These are phyloP conservation scores for Gastracanthus pulcherrimus DNA, from an alignment of 2,888 invertebrate genomes.

Conservation along the genomic window DNA sequence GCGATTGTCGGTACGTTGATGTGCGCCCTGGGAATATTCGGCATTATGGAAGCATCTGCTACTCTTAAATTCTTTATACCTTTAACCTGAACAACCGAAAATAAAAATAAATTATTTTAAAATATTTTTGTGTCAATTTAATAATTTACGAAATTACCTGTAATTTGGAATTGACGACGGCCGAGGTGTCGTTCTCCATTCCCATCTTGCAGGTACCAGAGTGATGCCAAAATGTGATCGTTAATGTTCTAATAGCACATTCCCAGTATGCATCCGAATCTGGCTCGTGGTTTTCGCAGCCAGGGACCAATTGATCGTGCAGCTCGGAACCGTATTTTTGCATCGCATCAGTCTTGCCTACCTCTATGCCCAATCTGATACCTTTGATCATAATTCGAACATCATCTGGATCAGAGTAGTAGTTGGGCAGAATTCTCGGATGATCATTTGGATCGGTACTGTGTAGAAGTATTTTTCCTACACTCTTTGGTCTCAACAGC, in stretches of 20 bases:
- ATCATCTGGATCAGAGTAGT: slow-evolving; percentile 83
- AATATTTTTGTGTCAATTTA: neutral
- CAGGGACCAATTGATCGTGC: slow-evolving; percentile 79
- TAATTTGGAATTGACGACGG: slow-evolving; percentile 83
- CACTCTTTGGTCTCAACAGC: slow-evolving; percentile 81
- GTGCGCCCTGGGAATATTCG: slow-evolving; percentile 81
- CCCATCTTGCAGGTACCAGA: slow-evolving; percentile 84
- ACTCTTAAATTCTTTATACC: slow-evolving; percentile 82
- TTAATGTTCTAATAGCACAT: slow-evolving; percentile 83
- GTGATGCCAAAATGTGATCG: slow-evolving; percentile 85
- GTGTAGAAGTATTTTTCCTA: slow-evolving; percentile 83
- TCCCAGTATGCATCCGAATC: slow-evolving; percentile 85
- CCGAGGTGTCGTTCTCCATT: slow-evolving; percentile 79
- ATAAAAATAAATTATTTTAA: too few relatives aligned
- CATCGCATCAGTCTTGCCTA: slow-evolving; percentile 82
- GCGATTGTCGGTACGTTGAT: slow-evolving; percentile 83
- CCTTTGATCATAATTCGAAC: slow-evolving; percentile 82
- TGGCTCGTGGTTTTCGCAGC: slow-evolving; percentile 80
- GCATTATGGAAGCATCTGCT: slow-evolving; percentile 83
- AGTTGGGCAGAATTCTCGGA: slow-evolving; percentile 85
- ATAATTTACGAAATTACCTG: slow-evolving; percentile 65
- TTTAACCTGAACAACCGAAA: slow-evolving; percentile 38
- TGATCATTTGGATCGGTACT: slow-evolving; percentile 82
- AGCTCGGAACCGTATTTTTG: slow-evolving; percentile 80
- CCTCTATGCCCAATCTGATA: slow-evolving; percentile 80